Evolutionary conservation across 2,888 invertebrate genomes (phyloP), one percentile per base, ranked within the genome.

Genomic region (Operophtera brumata): DNA sequence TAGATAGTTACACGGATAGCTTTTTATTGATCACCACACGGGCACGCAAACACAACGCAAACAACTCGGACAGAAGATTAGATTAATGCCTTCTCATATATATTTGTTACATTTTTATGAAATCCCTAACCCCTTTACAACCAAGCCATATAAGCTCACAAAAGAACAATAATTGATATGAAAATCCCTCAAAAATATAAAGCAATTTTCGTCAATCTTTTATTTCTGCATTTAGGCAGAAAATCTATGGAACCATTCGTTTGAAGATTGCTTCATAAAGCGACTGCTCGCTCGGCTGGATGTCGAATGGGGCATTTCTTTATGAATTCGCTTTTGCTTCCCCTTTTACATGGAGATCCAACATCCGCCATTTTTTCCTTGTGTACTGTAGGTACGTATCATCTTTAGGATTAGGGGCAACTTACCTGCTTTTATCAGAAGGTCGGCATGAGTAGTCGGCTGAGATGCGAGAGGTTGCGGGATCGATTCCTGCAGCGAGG

Each of bases 181-280:
- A 44, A 47, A 56, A 25, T 34, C 20, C 44, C 35, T 51, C 25
- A 36, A 28, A 42, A 47, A n/a, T n/a, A 11, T 28, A 7, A 44
- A 44, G n/a, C 20, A n/a, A 20, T 45, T 39, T 43, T 42, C 41
- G 46, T n/a, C 42, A 50, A 42, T 43, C 34, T 47, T 57, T 48
- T 54, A 49, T 48, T 54, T 41, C 47, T 48, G 43, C 53, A 40
- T 48, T 53, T 42, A 48, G 37, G 50, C 43, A 40, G 42, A 54
- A 57, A 54, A 48, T 50, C 44, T 30, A 28, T 32, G 34, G 12
- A 26, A 13, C 25, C 40, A 37, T 43, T 57, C 53, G 44, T 60
- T 60, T 60, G 59, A 60, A 58, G 56, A 56, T 55, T 48, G 43
- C 43, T 51, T 55, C 52, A 51, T 45, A 60, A 49, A 60, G 55